Percentiles rank a stretch among this genome's conserved stretches.
phyloP scores from a whole-genome alignment of 2,113 vertebrate genomes.

The Daubentonia madagascariensis region DNA sequence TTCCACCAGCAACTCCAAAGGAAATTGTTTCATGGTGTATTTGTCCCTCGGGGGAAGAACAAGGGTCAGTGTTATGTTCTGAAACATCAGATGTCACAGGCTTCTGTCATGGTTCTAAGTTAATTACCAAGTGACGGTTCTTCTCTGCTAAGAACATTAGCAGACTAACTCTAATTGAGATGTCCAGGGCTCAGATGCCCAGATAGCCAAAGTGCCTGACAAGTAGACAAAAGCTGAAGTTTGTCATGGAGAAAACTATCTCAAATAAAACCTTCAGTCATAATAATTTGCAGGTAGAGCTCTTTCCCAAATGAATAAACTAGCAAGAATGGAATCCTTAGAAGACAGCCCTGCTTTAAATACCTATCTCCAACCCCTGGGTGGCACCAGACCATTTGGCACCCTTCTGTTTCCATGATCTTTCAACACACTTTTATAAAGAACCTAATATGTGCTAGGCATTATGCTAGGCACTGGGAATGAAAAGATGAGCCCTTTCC shows the following conservation, averaged over 20 bases:
- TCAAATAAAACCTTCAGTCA: not conserved
- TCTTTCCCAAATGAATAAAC: not conserved
- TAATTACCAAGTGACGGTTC: conserved; percentile 49
- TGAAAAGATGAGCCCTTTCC: not conserved
- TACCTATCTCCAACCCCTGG: not conserved
- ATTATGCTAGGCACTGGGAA: not conserved
- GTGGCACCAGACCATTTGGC: not conserved
- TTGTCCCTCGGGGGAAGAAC: conserved; percentile 8
- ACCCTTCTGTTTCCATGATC: not conserved
- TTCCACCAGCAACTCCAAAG: not conserved
- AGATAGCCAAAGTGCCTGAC: not conserved
- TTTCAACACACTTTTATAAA: not conserved
- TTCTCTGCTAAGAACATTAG: not conserved
- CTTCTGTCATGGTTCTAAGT: conserved; percentile 52
- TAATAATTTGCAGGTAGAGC: not conserved
- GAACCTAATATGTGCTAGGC: not conserved
- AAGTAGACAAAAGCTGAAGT: not conserved
- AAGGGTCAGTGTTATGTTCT: not conserved
- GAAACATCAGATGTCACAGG: conserved; percentile 45
- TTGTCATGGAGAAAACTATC: not conserved
- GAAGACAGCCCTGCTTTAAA: not conserved
- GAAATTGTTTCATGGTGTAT: not conserved
- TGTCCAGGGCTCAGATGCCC: not conserved
- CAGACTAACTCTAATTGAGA: conserved; percentile 24
- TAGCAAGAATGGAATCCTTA: not conserved